These are phyloP conservation scores for Cephus pygmeus DNA, from an alignment of 2,888 invertebrate species.

Conservation along the genomic window DNA sequence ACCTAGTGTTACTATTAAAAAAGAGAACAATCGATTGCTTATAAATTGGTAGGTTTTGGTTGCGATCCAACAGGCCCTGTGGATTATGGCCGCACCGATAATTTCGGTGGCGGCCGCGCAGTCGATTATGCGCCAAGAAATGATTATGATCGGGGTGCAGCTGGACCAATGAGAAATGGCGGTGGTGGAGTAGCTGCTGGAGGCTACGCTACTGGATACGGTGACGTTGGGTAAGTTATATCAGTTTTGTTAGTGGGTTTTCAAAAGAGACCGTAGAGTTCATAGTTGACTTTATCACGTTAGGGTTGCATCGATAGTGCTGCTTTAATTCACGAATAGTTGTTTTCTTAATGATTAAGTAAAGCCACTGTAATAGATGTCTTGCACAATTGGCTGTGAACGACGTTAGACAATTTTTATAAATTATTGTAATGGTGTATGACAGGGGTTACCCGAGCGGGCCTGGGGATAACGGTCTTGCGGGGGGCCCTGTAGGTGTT, in stretches of 20 bases:
- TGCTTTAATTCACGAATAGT: too few relatives aligned
- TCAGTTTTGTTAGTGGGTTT: too few relatives aligned
- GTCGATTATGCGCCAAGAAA: slow-evolving; percentile 60
- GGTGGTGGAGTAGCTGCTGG: slow-evolving; percentile 54
- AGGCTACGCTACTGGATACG: slow-evolving; percentile 60
- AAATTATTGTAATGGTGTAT: slow-evolving; percentile 34
- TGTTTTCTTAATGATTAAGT: too few relatives aligned
- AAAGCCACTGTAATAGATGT: too few relatives aligned
- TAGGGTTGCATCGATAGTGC: too few relatives aligned
- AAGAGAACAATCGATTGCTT: too few relatives aligned
- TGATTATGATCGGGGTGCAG: slow-evolving; percentile 60
- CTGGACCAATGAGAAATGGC: slow-evolving; percentile 63
- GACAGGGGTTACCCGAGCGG: slow-evolving; percentile 42
- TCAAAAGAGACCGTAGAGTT: too few relatives aligned
- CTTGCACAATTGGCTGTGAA: too few relatives aligned
- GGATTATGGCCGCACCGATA: slow-evolving; percentile 62
- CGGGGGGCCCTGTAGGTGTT: slow-evolving; percentile 41
- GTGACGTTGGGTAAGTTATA: slow-evolving; percentile 56
- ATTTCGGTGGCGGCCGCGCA: slow-evolving; percentile 56
- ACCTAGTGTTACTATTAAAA: too few relatives aligned
- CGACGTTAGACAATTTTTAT: too few relatives aligned
- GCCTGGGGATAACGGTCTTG: slow-evolving; percentile 36
- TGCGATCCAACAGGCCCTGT: slow-evolving; percentile 59
- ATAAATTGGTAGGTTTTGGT: slow-evolving; percentile 47
- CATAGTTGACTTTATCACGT: too few relatives aligned